A percentile compares a stretch with the other conserved stretches of the same genome.
These are phyloP conservation scores for Porites australiensis DNA, from an alignment of 64 coral and sea anemone species.

Conservation along the genomic window DNA sequence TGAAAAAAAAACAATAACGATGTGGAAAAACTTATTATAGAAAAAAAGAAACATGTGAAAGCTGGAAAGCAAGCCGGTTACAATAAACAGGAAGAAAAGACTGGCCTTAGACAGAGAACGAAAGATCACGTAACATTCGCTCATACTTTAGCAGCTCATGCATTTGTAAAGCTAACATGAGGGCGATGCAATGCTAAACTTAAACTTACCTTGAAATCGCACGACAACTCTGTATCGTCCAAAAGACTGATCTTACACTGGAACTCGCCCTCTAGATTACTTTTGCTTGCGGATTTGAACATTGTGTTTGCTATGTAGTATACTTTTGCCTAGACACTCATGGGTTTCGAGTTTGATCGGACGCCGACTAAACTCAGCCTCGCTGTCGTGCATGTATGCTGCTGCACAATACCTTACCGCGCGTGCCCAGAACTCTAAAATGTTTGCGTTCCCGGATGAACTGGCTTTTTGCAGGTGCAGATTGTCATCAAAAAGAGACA, in stretches of 20 bases:
- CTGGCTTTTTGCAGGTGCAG: not conserved
- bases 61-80: not conserved
- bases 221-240: conserved; percentile 96
- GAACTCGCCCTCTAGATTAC: conserved; percentile 92
- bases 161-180: not conserved
- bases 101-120: not conserved
- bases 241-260: conserved; percentile 95
- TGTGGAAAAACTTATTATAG: not conserved
- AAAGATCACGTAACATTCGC: not conserved
- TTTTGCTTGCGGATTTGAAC: conserved; percentile 86
- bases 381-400: conserved; percentile 15
- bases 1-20: not conserved
- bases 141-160: not conserved
- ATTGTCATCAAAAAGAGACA: not conserved
- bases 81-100: not conserved
- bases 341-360: not conserved
- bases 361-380: conserved; percentile 36
- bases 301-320: conserved; percentile 38
- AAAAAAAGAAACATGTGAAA: not conserved
- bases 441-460: not conserved
- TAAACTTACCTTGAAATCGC: conserved; percentile 96
- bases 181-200: not conserved
- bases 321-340: not conserved
- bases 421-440: conserved; percentile 12
- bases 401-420: not conserved